phyloP scores from a whole-genome alignment of 37 sponge, comb jelly and placozoan species.

The Hexactinellida sp. region DNA sequence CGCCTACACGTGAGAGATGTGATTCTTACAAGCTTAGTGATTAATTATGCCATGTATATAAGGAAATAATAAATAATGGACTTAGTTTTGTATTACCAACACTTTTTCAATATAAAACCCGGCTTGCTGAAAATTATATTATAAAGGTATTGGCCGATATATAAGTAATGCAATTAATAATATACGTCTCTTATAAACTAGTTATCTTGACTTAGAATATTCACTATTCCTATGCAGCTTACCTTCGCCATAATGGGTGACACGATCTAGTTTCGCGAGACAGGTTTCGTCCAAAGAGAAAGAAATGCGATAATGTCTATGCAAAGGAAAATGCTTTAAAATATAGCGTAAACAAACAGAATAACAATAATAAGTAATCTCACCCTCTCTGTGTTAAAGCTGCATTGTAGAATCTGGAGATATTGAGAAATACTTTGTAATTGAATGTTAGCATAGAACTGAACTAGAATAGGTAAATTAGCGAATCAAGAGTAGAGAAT shows the following conservation, averaged over 20 bases:
- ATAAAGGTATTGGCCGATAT: too few relatives aligned
- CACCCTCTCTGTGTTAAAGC: constrained; percentile 8
- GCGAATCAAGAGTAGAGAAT: not conserved
- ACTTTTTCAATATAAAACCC: too few relatives aligned
- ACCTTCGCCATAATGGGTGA: not conserved
- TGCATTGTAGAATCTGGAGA: not conserved
- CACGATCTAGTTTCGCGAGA: not conserved
- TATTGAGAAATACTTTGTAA: not conserved
- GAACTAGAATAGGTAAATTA: not conserved
- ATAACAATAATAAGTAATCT: not conserved
- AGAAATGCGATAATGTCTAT: not conserved
- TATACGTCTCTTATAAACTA: too few relatives aligned
- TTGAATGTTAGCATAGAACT: not conserved
- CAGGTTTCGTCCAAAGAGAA: not conserved
- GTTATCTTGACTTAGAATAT: too few relatives aligned
- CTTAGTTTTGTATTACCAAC: too few relatives aligned
- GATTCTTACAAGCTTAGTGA: too few relatives aligned
- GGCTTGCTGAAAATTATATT: too few relatives aligned
- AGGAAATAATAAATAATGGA: too few relatives aligned
- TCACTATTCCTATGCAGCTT: too few relatives aligned
- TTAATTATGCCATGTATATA: too few relatives aligned
- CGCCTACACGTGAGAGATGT: not conserved
- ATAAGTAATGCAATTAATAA: too few relatives aligned
- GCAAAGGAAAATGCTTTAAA: not conserved
- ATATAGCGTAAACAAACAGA: not conserved